Percentiles rank a stretch among this genome's conserved stretches.
These are phyloP conservation scores for Apocrypta bakeri DNA, from an alignment of 1,140 invertebrate genomes.

Conservation along the genomic window DNA sequence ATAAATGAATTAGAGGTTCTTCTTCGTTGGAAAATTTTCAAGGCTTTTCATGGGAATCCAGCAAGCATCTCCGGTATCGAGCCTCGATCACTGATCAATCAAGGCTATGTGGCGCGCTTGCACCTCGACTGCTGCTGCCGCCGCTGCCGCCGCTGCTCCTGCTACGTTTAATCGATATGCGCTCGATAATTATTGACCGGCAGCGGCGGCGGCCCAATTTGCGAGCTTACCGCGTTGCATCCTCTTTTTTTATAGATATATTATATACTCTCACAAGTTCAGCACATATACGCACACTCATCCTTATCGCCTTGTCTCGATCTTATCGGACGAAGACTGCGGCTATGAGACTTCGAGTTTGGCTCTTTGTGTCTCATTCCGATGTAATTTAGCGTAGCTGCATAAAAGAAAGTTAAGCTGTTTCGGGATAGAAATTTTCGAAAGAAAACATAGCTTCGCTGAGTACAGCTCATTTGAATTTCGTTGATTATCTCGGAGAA, in stretches of 20 bases:
- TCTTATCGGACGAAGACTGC: conserved; percentile 34
- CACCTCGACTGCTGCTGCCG: no score
- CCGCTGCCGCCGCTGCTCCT: not conserved
- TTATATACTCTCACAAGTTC: not conserved
- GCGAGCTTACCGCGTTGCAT: conserved; percentile 46
- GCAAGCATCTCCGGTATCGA: conserved; percentile 38
- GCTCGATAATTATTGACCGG: conserved; percentile 67
- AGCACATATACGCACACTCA: not conserved
- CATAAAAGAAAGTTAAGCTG: no score
- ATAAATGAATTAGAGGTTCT: no score
- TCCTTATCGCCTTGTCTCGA: conserved; percentile 22
- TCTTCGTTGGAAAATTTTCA: not conserved
- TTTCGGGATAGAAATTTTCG: not conserved
- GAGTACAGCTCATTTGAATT: conserved; percentile 48
- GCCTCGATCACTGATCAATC: conserved; percentile 66
- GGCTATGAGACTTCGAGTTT: not conserved
- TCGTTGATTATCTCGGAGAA: conserved; percentile 18
- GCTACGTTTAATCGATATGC: conserved; percentile 64
- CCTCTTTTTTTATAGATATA: conserved; percentile 38
- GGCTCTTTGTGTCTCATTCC: not conserved
- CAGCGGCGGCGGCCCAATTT: conserved; percentile 53
- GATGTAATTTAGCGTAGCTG: not conserved
- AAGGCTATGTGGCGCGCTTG: conserved; percentile 54
- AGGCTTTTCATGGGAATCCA: not conserved
- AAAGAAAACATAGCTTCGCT: not conserved